Evolutionary conservation across 2,888 invertebrate species (phyloP).

Genomic region (Parapristionchus giblindavisi): DNA sequence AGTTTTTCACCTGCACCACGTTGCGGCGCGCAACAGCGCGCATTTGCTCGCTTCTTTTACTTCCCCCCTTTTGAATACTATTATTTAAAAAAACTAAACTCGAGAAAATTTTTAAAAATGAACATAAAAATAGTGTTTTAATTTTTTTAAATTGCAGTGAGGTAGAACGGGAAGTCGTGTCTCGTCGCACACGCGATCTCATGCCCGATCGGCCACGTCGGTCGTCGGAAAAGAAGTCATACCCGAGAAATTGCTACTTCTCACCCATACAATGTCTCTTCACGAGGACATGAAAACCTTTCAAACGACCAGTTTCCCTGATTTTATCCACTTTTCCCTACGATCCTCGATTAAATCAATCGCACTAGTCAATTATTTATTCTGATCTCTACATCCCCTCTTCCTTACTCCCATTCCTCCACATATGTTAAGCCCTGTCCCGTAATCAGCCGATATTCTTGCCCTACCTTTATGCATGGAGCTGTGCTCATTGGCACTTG

Average conservation of each 20-base stretch:
- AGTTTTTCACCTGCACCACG: no score
- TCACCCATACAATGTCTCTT: constrained; percentile 63
- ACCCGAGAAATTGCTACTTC: constrained; percentile 64
- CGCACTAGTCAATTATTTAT: constrained; percentile 35
- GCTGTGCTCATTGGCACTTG: no score
- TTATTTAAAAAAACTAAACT: neutral
- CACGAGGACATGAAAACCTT: constrained; percentile 38
- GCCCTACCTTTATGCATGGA: neutral
- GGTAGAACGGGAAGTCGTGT: constrained; percentile 52
- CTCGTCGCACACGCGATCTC: constrained; percentile 42
- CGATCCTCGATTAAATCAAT: constrained; percentile 13
- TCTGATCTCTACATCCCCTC: constrained; percentile 26
- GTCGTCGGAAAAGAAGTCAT: constrained; percentile 61
- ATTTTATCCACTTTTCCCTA: neutral
- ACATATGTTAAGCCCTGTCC: no score
- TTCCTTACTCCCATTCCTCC: constrained; percentile 12
- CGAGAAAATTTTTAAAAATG: neutral
- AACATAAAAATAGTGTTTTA: neutral
- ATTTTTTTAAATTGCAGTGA: constrained; percentile 53
- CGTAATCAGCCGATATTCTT: constrained; percentile 3
- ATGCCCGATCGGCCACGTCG: constrained; percentile 50
- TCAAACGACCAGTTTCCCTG: neutral
- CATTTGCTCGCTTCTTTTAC: no score
- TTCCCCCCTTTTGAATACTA: no score
- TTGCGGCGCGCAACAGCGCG: no score